Evolutionary conservation across 1,140 invertebrate species (phyloP).

Genomic region (Caenorhabditis tropicalis): DNA sequence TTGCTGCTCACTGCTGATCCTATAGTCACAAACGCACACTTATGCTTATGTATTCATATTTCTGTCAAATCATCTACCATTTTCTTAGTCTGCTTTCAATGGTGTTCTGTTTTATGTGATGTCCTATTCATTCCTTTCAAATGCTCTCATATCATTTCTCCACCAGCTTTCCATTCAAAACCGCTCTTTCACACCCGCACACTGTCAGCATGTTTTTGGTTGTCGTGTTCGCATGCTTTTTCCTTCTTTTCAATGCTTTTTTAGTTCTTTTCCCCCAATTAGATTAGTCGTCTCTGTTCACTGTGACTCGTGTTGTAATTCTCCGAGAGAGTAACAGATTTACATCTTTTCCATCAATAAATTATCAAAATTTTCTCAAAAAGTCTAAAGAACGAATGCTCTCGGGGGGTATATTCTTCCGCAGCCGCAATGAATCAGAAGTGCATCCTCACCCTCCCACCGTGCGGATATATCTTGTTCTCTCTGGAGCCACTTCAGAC

Average conservation of each 20-base stretch:
- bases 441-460: not conserved
- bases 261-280: not conserved
- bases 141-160: not conserved
- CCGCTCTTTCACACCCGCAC: not conserved
- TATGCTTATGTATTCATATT: not conserved
- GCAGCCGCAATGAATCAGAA: slow-evolving; percentile 28
- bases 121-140: not conserved
- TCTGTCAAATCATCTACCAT: not conserved
- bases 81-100: slow-evolving; percentile 35
- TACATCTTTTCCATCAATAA: not conserved
- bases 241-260: not conserved
- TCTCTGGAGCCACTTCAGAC: slow-evolving; percentile 19
- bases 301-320: not conserved
- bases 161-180: not conserved
- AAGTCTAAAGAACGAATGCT: not conserved
- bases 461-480: slow-evolving; percentile 34
- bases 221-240: not conserved
- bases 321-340: not conserved
- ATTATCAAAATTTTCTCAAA: not conserved
- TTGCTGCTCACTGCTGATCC: not conserved
- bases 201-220: not conserved
- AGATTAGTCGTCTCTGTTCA: not conserved
- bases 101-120: not conserved
- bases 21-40: not conserved
- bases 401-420: not conserved